These are phyloP conservation scores for Pogona vitticeps DNA, from an alignment of 2,113 vertebrate genomes.

Conservation along the genomic window DNA sequence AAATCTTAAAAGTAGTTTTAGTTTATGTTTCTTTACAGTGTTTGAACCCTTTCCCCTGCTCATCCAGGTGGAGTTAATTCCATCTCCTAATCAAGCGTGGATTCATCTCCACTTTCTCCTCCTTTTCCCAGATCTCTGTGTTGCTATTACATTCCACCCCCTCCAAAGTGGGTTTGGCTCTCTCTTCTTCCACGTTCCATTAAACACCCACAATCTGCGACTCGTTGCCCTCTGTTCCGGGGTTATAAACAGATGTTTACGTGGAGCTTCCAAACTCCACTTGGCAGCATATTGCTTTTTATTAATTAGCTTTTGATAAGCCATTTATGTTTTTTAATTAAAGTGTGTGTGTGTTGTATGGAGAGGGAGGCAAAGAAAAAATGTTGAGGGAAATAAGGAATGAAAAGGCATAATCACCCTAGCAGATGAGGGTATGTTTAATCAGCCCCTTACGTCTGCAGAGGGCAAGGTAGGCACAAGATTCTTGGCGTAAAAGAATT, in stretches of 20 bases:
- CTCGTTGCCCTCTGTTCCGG: slow-evolving; percentile 39
- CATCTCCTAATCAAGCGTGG: background rate
- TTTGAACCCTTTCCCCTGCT: background rate
- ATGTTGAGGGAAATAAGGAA: slow-evolving; percentile 38
- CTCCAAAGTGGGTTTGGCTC: background rate
- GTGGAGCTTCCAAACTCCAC: slow-evolving; percentile 33
- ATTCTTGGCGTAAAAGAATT: too few relatives aligned
- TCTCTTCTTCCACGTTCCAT: background rate
- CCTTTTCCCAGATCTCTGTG: rapidly evolving
- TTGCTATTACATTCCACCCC: too few relatives aligned
- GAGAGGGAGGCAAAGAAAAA: slow-evolving; percentile 46
- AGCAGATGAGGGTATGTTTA: slow-evolving; percentile 15
- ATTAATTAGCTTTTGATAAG: slow-evolving; percentile 73
- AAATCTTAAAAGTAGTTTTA: too few relatives aligned
- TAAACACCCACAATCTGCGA: background rate
- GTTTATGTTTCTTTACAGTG: too few relatives aligned
- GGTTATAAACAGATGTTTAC: slow-evolving; percentile 51
- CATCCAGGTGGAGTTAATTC: background rate
- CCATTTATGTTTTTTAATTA: slow-evolving; percentile 74
- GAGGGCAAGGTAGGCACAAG: background rate
- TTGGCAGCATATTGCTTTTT: slow-evolving; percentile 64
- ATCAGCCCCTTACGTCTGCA: background rate
- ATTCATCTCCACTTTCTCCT: rapidly evolving
- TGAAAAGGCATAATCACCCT: slow-evolving; percentile 17
- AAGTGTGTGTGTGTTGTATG: slow-evolving; percentile 50